Percentiles rank a stretch among this genome's conserved stretches.
Conservation (phyloP, 2,113 vertebrate species). For the Charina bottae region DNA sequence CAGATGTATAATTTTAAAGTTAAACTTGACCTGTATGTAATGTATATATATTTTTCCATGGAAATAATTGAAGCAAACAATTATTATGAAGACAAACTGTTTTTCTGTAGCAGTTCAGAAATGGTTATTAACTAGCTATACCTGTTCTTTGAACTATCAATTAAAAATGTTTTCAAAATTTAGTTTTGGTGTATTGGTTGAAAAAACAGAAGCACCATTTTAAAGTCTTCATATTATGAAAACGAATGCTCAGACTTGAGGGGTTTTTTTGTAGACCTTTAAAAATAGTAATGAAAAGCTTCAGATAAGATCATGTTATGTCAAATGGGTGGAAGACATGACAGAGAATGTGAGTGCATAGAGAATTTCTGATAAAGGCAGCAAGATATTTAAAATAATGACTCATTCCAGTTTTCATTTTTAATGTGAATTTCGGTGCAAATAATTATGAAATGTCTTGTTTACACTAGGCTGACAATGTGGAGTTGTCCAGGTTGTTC, state of each 20-base stretch:
- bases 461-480: not conserved
- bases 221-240: slow-evolving; percentile 27
- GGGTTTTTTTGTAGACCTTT: not conserved
- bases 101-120: slow-evolving; percentile 51
- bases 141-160: slow-evolving; percentile 2
- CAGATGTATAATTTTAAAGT: slow-evolving; percentile 60
- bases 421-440: not conserved
- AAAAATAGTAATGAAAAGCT: slow-evolving; percentile 3
- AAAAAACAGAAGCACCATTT: not conserved
- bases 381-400: not conserved
- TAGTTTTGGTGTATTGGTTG: not conserved
- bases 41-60: slow-evolving; percentile 61
- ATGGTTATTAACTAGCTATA: slow-evolving; percentile 16
- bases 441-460: not conserved
- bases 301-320: not conserved
- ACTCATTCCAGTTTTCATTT: not conserved
- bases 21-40: slow-evolving; percentile 47
- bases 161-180: slow-evolving; percentile 36
- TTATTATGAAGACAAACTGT: slow-evolving; percentile 52
- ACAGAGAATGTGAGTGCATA: not conserved
- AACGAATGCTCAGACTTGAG: not conserved
- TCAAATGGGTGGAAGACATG: not conserved
- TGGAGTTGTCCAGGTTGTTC: not conserved
- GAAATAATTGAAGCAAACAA: slow-evolving; percentile 48
- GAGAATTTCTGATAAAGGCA: not conserved